Conservation (phyloP, 2,888 invertebrate species). For the Sesia bembeciformis region DNA sequence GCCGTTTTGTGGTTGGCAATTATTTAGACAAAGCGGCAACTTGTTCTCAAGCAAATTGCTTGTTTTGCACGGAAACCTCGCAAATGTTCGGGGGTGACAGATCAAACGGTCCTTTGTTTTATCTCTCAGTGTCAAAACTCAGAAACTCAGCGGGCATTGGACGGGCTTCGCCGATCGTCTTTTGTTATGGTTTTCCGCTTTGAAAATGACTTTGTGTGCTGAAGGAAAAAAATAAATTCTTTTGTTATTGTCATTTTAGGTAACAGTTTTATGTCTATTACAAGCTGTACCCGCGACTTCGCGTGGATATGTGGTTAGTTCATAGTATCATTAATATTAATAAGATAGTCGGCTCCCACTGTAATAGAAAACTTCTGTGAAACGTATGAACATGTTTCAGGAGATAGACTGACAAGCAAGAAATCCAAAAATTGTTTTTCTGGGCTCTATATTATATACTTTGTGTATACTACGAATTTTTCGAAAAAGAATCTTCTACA, state of each 20-base stretch:
- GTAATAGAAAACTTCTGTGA: too few species aligned
- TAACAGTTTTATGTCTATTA: too few species aligned
- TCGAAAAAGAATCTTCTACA: background rate
- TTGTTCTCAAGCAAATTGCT: slow-evolving; percentile 53
- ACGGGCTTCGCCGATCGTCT: slow-evolving; percentile 22
- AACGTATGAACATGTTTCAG: background rate
- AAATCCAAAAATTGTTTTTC: background rate
- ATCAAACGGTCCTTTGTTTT: slow-evolving; percentile 60
- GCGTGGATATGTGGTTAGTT: too few species aligned
- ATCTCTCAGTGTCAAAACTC: slow-evolving; percentile 27
- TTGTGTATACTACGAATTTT: background rate
- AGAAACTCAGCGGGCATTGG: slow-evolving; percentile 6
- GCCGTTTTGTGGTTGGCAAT: slow-evolving; percentile 19
- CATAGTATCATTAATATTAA: too few species aligned
- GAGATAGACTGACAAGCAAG: background rate
- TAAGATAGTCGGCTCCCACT: too few species aligned
- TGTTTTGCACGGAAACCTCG: slow-evolving; percentile 26
- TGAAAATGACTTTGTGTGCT: too few species aligned
- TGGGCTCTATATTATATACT: background rate
- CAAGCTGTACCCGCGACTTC: too few species aligned
- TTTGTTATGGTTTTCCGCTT: slow-evolving; percentile 10
- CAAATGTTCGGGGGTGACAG: slow-evolving; percentile 40
- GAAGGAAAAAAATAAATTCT: too few species aligned
- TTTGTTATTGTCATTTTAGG: too few species aligned
- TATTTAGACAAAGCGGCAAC: slow-evolving; percentile 36